These are phyloP conservation scores for Chesias legatella DNA, from an alignment of 2,888 invertebrate species.

Conservation along the genomic window DNA sequence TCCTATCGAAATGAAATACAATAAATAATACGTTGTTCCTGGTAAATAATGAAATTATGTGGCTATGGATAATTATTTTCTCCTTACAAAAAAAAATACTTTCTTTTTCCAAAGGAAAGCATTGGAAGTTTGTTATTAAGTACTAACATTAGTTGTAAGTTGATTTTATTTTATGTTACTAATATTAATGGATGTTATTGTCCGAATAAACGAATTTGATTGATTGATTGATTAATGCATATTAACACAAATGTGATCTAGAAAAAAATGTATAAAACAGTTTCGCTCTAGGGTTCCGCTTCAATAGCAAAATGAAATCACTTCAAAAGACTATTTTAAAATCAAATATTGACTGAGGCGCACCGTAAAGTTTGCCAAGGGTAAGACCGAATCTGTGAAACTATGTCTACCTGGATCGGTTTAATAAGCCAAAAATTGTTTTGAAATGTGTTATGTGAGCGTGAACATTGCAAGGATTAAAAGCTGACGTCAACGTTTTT, in stretches of 20 bases:
- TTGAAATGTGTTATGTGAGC: slow-evolving; percentile 69
- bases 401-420: slow-evolving; percentile 58
- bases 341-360: slow-evolving; percentile 56
- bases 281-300: slow-evolving; percentile 15
- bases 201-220: no score
- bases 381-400: slow-evolving; percentile 40
- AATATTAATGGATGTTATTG: no score
- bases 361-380: slow-evolving; percentile 38
- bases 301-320: slow-evolving; percentile 22
- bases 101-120: neutral
- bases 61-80: no score
- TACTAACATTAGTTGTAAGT: no score
- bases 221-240: no score
- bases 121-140: no score
- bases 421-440: slow-evolving; percentile 78
- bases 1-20: slow-evolving; percentile 5
- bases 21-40: slow-evolving; percentile 1
- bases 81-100: no score
- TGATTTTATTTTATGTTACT: no score
- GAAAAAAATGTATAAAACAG: no score
- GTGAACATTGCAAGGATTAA: slow-evolving; percentile 73
- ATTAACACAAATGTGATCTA: no score
- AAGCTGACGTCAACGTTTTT: slow-evolving; percentile 50
- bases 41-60: no score
- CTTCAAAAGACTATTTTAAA: slow-evolving; percentile 30